Percentiles rank a stretch among this genome's conserved stretches.
Conservation (phyloP, 2,888 invertebrate species). For the Podabrus alpinus region DNA sequence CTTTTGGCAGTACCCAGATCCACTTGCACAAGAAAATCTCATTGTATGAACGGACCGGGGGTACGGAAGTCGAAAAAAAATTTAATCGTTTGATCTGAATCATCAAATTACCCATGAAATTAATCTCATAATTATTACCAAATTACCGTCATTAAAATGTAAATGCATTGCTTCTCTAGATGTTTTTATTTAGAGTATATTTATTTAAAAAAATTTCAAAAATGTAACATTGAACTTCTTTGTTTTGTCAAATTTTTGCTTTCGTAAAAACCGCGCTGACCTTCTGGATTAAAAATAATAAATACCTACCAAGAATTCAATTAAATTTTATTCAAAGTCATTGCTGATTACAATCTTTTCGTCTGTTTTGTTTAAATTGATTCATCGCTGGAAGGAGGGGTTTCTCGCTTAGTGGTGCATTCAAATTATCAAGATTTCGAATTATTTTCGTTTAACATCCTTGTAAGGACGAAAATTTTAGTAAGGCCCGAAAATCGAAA, state of each 20-base stretch:
- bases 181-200: too few species aligned
- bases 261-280: not conserved
- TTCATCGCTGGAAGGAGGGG: not conserved
- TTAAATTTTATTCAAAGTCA: not conserved
- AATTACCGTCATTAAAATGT: not conserved
- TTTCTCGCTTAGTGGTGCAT: not conserved
- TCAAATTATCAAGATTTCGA: not conserved
- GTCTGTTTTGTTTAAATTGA: not conserved
- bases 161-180: not conserved
- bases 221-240: not conserved
- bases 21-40: not conserved
- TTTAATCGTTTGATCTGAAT: not conserved
- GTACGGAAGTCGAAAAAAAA: not conserved
- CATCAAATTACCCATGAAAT: not conserved
- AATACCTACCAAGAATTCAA: not conserved
- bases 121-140: not conserved
- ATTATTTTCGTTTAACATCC: not conserved
- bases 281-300: not conserved
- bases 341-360: not conserved
- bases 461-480: not conserved
- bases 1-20: slow-evolving; percentile 15
- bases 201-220: not conserved
- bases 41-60: not conserved
- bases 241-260: not conserved
- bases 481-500: not conserved